Evolutionary conservation across 1,140 invertebrate genomes (phyloP), one percentile per base, ranked within the genome.

Genomic region (Drosophila sp.): DNA sequence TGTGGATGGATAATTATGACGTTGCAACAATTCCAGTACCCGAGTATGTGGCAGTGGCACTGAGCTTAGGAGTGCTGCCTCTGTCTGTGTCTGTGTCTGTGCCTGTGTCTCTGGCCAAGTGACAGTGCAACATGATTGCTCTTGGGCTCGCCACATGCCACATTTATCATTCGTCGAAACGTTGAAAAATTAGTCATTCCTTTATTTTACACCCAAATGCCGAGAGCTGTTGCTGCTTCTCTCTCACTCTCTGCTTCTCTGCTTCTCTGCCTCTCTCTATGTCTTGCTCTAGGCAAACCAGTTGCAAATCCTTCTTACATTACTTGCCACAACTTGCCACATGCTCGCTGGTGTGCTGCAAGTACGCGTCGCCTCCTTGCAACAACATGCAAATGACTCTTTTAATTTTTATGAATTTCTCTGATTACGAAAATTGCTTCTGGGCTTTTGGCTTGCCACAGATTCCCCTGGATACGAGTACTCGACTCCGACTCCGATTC

Each of bases 401-500:
- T 89, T 89, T 89, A 89, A 89, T 89, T 89, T 89, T 89, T 89
- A 89, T 89, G 84, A 89, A 89, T 89, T 89, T 89, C 83, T 89
- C 83, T 89, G 83, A 89, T 89, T 89, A 89, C 83, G 83, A 89
- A 89, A 89, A 89, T 89, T 89, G 83, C 83, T 89, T 89, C 83
- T 89, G 83, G 83, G 83, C 83, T 89, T 71, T 89, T 89, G 82
- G 65, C 66, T 72, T 7, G 43, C 57, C 59, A 46, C 65, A 50
- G 34, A 45, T n/a, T n/a, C 25, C 0, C 29, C 3, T 14, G 56
- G 18, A 13, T 9, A 41, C 29, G 9, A 25, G 16, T 11, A 4
- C n/a, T n/a, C n/a, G n/a, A n/a, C n/a, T n/a, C n/a, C n/a, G n/a
- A n/a, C n/a, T n/a, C n/a, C n/a, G n/a, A n/a, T n/a, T n/a, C n/a